Evolutionary conservation across 2,888 invertebrate species (phyloP), one percentile per base, ranked within the genome.

Genomic region (Melinopterus prodromus): DNA sequence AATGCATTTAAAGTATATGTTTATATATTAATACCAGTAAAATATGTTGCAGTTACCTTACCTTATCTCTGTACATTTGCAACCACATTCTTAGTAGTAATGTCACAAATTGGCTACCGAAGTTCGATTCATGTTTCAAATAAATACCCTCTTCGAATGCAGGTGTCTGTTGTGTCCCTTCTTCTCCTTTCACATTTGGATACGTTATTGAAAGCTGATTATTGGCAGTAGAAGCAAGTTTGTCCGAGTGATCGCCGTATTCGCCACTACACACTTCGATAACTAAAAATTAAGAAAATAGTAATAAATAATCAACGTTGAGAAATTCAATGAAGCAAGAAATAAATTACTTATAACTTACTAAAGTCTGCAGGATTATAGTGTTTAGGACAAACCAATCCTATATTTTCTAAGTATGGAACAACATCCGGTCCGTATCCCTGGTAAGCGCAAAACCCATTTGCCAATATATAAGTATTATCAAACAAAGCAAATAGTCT

Each of bases 301-400:
- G 37, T 75, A 70, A 69, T 38, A 71, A 53, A 2, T 53, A 53
- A 26, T 26, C 26, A n/a, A 26, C 26, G 26, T 26, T 3, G 26
- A 26, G 26, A 26, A 26, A 26, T 26, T 26, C 26, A 26, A 26
- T 26, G 14, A 0, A 2, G 1, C 3, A 26, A 37, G 7, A 26
- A 76, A 76, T 12, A 6, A 37, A 76, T 16, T 5, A 38, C 37
- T 37, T 16, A 76, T 36, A 7, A 84, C 93, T 93, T 90, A 98
- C 98, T 93, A 89, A 98, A 99, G 90, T 99, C 99, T 6, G 98
- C 98, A 0, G 99, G 99, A 89, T 98, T 99, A 87, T 98, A 98
- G 84, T 97, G 97, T 81, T 92, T 93, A 0, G 99, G 99, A 87
- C 99, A 99, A 37, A 94, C 92, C 69, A 98, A 90, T 70, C 95